A percentile compares a stretch with the other conserved stretches of the same genome.
Evolutionary conservation across 2,797 vertebrate genomes (phyloP).

Genomic region (Chloroceryle amazona): DNA sequence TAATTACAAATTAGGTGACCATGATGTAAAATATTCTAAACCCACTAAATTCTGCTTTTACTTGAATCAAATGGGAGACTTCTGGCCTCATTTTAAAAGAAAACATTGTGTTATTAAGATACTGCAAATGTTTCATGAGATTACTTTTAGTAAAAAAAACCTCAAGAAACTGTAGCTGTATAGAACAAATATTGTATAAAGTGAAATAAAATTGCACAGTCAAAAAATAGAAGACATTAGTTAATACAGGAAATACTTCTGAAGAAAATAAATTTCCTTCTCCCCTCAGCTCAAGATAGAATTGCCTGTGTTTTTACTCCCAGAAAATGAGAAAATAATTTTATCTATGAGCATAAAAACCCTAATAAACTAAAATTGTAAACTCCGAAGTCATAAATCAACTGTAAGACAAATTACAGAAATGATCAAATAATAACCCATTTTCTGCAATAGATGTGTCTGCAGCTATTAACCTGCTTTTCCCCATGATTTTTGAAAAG

Average conservation of each 20-base stretch:
- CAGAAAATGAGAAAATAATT: conserved; percentile 17
- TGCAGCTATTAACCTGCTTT: neutral
- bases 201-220: neutral
- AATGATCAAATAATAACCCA: neutral
- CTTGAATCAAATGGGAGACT: neutral
- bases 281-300: neutral
- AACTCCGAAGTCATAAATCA: conserved; percentile 32
- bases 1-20: neutral
- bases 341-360: neutral
- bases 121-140: neutral
- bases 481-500: neutral
- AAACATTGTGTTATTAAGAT: neutral
- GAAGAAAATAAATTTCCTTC: neutral
- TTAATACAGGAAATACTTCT: neutral
- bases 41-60: neutral
- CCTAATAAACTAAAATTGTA: neutral
- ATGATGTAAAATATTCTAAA: neutral
- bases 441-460: neutral
- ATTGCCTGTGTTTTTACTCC: neutral
- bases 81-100: neutral
- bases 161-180: neutral
- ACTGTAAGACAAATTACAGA: neutral
- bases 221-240: neutral
- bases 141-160: neutral
- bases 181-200: neutral